Evolutionary conservation across 1,140 invertebrate species (phyloP).

Genomic region (Potamilus streckersoni): DNA sequence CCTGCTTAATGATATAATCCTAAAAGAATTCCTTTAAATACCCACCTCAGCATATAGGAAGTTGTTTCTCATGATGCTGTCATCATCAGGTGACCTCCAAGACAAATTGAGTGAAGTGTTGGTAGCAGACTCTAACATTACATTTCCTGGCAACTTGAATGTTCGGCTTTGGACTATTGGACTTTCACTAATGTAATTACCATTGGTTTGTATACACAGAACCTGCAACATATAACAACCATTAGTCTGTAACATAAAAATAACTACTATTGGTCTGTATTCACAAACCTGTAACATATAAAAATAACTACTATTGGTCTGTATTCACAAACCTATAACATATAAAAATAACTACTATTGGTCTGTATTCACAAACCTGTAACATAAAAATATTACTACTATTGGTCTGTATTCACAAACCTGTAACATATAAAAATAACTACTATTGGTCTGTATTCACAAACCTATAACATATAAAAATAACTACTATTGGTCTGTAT

Average conservation of each 20-base stretch:
- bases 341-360: no score
- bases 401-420: no score
- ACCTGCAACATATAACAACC: constrained; percentile 47
- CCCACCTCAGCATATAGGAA: constrained; percentile 36
- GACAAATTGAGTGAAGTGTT: constrained; percentile 74
- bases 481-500: constrained; percentile 77
- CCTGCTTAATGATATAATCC: neutral
- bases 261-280: no score
- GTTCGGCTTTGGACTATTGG: constrained; percentile 74
- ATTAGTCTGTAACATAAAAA: no score
- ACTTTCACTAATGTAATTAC: constrained; percentile 77
- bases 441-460: no score
- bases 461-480: constrained; percentile 43
- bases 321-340: no score
- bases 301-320: no score
- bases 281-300: no score
- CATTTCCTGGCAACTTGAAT: constrained; percentile 76
- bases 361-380: no score
- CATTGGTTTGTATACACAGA: constrained; percentile 77
- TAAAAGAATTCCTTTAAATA: neutral
- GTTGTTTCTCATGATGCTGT: constrained; percentile 46
- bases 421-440: no score
- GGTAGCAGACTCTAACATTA: constrained; percentile 71
- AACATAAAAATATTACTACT: no score
- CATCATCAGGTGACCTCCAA: constrained; percentile 73